Base-by-base conservation (phyloP, 2,797 vertebrate genomes). In the Poecilia gillii region DNA sequence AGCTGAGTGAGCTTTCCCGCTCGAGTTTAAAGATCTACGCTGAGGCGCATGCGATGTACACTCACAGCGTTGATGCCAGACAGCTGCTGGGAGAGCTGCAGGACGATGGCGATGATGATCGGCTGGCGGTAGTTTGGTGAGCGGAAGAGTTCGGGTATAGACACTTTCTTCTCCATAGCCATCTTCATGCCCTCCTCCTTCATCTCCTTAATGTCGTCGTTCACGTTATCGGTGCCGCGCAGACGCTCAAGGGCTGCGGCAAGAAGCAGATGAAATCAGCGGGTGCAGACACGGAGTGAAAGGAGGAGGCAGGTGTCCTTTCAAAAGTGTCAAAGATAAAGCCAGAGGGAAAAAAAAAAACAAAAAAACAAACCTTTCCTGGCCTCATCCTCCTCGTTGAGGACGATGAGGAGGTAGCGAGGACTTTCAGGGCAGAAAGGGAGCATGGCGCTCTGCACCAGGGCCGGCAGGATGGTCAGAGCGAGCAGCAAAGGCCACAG, bases 21-120 rank as follows among this genome's bases (percentile, higher is more conserved):
- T 45, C 20, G 28, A 75, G 25, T 49, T 86, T 75, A 70, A 75
- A 73, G 39, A 70, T 9, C 66, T 72, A 6, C 20, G 39, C 70
- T 14, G 14, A 31, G 72, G 77, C 25, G 9, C 3, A 2, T 46
- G 5, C 31, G 9, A 62, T 4, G 51, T 83, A 72, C 36, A 97
- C 98, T 95, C 87, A 99, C 98, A n/a, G 97, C 97, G 31, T 99
- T 99, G 94, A 99, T 99, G 83, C 98, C 98, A 0, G 98, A 99
- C 53, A 99, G 93, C 91, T 99, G 99, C 85, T 99, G 98, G 1
- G 98, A 99, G 28, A 99, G 96, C 91, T 99, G 97, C 31, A 99
- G 95, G 73, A 97, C 64, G 28, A 99, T 96, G 36, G 98, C 95
- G 0, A 99, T 97, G 73, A 98, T 84, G 85, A 99, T 96, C 7